Percentiles rank a stretch among this genome's conserved stretches.
phyloP scores from a whole-genome alignment of 1,140 invertebrate species.

The Drosophila rufa region DNA sequence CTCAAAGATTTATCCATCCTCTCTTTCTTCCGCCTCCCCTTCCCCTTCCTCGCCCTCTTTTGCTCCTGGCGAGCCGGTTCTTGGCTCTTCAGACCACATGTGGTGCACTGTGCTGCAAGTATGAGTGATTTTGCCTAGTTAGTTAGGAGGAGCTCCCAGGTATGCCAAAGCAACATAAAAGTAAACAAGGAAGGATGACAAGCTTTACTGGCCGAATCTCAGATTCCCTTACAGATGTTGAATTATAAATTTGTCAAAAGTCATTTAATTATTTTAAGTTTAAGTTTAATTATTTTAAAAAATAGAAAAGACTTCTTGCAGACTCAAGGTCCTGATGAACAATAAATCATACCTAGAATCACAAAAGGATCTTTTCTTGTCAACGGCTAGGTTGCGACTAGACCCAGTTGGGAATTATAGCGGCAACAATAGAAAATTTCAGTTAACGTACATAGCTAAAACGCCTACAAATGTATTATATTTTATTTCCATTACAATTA shows the following conservation, averaged over 20 bases:
- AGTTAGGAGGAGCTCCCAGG: conserved; percentile 53
- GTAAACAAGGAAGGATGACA: conserved; percentile 3
- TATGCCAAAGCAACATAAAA: conserved; percentile 46
- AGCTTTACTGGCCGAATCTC: neutral
- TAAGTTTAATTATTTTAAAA: too few species aligned
- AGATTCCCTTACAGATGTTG: conserved; percentile 15
- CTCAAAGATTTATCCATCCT: conserved; percentile 39
- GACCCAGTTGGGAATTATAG: too few species aligned
- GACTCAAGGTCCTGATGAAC: too few species aligned
- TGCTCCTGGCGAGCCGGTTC: conserved; percentile 65
- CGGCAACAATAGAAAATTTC: neutral
- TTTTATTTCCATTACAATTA: too few species aligned
- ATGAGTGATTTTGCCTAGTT: conserved; percentile 83
- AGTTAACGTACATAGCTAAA: too few species aligned
- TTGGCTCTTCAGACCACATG: conserved; percentile 63
- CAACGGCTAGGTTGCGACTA: too few species aligned
- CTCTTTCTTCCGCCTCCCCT: neutral
- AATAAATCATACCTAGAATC: too few species aligned
- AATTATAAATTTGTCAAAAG: too few species aligned
- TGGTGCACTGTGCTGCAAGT: conserved; percentile 53
- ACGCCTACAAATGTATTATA: too few species aligned
- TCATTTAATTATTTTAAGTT: too few species aligned
- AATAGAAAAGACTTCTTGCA: too few species aligned
- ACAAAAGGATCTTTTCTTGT: too few species aligned
- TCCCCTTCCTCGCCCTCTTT: neutral